Evolutionary conservation across 1,140 invertebrate species (phyloP), one percentile per base, ranked within the genome.

Genomic region (Zaprionus ornatus): DNA sequence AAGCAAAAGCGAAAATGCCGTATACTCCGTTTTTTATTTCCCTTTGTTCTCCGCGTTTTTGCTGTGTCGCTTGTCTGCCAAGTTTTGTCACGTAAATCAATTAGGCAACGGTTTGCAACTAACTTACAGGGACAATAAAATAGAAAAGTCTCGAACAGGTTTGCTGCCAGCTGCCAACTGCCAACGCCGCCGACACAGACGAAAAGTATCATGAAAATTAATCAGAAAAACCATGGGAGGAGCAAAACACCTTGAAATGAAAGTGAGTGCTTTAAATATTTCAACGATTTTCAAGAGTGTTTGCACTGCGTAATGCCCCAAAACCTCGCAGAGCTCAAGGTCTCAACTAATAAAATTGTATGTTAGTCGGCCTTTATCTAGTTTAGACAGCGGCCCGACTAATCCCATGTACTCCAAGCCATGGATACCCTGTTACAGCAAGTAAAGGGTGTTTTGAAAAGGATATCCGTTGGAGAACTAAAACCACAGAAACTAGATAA

Each of bases 51-150:
- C 10, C 27, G 12, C 17, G 19, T 63, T 62, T 64, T 65, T 45
- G 54, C 25, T 52, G 21, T 70, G 10, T 19, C 25, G 19, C 52
- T 63, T 68, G 84, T 90, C 84, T 90, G 72, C 70, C 79, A 88
- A 88, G 56, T 88, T 88, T 90, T 79, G 78, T 75, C 85, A 84
- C 85, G 77, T 88, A 90, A 88, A 88, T 90, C 84, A 84, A 90
- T 88, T 90, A 80, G 48, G 48, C 27, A 64, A 72, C 52, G 82
- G 62, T 77, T 59, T 35, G 61, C 60, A 62, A 21, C 55, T 15
- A 72, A 71, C 75, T 77, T 80, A 80, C 62, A 40, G 73, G 13
- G n/a, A 45, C 15, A 3, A 75, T 52, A 27, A 17, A 52, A 71
- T 40, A 71, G 52, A 74, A 74, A 74, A 70, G 66, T 63, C 66